phyloP scores from a whole-genome alignment of 2,113 vertebrate genomes.

The Dolichallabes microphthalmus region DNA sequence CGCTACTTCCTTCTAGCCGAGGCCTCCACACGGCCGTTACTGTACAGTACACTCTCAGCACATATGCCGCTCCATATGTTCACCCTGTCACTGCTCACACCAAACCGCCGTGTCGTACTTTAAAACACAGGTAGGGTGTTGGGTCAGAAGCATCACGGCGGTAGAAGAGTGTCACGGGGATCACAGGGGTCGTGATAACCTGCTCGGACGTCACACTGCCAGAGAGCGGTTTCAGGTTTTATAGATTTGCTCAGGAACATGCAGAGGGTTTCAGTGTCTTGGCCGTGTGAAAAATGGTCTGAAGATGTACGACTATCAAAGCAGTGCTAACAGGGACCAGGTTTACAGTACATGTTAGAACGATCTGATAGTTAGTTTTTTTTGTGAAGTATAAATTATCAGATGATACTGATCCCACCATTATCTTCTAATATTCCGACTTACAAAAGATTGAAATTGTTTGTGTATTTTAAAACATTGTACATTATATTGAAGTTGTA shows the following conservation, averaged over 20 bases:
- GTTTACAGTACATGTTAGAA: not conserved
- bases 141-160: no score
- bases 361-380: not conserved
- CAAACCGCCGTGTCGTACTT: no score
- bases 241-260: not conserved
- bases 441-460: not conserved
- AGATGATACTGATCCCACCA: no score
- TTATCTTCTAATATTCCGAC: no score
- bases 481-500: no score
- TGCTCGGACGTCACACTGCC: not conserved
- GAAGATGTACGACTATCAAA: no score
- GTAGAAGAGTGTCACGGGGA: no score
- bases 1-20: conserved; percentile 36
- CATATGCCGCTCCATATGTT: not conserved
- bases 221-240: no score
- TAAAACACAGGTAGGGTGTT: no score
- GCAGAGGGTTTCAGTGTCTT: not conserved
- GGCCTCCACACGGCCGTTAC: conserved; percentile 21
- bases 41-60: not conserved
- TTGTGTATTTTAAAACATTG: not conserved
- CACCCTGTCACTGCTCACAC: not conserved
- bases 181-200: not conserved
- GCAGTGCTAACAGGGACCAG: not conserved
- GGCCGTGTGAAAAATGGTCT: not conserved
- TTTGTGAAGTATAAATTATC: not conserved